phyloP scores from a whole-genome alignment of 2,113 vertebrate species.

The Siphamia tubifer region DNA sequence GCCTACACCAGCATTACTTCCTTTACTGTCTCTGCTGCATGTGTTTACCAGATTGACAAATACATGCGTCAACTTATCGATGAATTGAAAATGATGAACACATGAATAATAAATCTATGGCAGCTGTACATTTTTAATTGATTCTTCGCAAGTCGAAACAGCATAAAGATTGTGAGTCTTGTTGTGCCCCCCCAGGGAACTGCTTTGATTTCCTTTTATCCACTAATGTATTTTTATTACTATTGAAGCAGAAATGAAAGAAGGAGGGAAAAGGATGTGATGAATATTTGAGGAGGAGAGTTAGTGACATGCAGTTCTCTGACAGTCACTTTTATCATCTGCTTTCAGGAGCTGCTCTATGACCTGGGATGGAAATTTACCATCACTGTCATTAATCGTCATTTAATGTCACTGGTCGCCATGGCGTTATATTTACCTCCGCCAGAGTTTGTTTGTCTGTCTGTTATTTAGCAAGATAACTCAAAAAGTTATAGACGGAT shows the following conservation, averaged over 20 bases:
- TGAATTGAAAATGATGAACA: slow-evolving; percentile 43
- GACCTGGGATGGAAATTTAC: too few species aligned
- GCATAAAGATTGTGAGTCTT: slow-evolving; percentile 68
- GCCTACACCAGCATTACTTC: background rate
- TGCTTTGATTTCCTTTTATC: slow-evolving; percentile 68
- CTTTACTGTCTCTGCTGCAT: background rate
- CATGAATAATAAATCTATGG: slow-evolving; percentile 76
- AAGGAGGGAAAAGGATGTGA: slow-evolving; percentile 27
- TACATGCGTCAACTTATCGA: slow-evolving; percentile 40
- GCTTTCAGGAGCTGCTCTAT: slow-evolving; percentile 1
- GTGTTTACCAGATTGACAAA: slow-evolving; percentile 55
- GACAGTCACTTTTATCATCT: slow-evolving; percentile 6
- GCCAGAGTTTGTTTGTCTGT: too few species aligned
- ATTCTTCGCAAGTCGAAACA: slow-evolving; percentile 74
- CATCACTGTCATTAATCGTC: too few species aligned
- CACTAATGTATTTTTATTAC: slow-evolving; percentile 70
- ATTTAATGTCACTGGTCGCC: too few species aligned
- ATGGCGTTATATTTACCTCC: too few species aligned
- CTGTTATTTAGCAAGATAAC: too few species aligned
- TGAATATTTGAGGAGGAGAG: slow-evolving; percentile 65
- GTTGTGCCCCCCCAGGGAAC: slow-evolving; percentile 41
- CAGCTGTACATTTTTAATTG: slow-evolving; percentile 78
- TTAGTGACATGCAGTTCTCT: slow-evolving; percentile 38
- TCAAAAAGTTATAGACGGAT: too few species aligned
- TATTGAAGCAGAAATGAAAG: slow-evolving; percentile 56